phyloP scores from a whole-genome alignment of 1,140 invertebrate species.

The Bombus breviceps region DNA sequence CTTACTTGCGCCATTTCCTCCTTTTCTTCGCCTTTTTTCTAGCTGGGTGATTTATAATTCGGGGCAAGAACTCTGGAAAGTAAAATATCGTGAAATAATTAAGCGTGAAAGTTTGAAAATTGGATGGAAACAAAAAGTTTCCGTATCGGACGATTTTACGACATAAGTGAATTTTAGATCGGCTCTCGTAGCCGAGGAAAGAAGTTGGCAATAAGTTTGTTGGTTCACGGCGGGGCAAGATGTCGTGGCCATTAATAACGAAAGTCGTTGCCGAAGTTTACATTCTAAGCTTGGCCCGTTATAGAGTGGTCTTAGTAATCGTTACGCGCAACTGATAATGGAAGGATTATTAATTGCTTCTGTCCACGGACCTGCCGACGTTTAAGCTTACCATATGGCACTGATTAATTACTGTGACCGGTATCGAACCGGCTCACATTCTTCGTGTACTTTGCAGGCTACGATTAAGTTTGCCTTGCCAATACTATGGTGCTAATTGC shows the following conservation, averaged over 20 bases:
- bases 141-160: neutral
- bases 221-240: neutral
- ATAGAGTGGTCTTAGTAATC: conserved; percentile 55
- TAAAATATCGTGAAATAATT: neutral
- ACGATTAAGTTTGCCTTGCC: conserved; percentile 66
- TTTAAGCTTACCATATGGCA: conserved; percentile 67
- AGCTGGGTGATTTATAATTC: neutral
- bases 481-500: conserved; percentile 62
- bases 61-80: neutral
- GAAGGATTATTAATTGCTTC: conserved; percentile 69
- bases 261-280: conserved; percentile 39
- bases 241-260: conserved; percentile 48
- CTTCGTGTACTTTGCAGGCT: conserved; percentile 59
- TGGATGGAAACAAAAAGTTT: neutral
- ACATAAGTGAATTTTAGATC: conserved; percentile 16
- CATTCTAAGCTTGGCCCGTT: conserved; percentile 42
- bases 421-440: conserved; percentile 52
- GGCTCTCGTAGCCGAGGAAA: neutral
- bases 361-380: conserved; percentile 59
- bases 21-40: neutral
- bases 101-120: neutral
- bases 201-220: conserved; percentile 29
- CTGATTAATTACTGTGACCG: conserved; percentile 68
- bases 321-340: conserved; percentile 69
- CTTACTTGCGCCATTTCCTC: neutral